Evolutionary conservation across 2,113 vertebrate species (phyloP).

Genomic region (Pyxicephalus adspersus): DNA sequence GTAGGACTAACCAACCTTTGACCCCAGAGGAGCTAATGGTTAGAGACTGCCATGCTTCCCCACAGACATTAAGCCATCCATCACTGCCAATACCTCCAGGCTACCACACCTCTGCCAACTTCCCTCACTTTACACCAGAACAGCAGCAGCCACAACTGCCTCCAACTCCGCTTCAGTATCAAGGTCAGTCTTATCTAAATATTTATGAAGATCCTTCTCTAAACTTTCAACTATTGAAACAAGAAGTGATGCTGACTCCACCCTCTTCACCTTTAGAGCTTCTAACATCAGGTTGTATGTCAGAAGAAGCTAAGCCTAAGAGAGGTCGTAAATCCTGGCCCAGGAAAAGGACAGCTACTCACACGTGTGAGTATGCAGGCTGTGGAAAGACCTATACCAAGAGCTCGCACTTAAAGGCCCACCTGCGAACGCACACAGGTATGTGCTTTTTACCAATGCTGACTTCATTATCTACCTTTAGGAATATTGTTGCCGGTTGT

Average conservation of each 20-base stretch:
- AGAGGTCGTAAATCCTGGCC: conserved; percentile 95
- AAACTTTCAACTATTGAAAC: neutral
- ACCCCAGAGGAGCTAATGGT: conserved; percentile 81
- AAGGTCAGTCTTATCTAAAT: conserved; percentile 83
- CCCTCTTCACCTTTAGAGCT: conserved; percentile 80
- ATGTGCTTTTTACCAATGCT: conserved; percentile 45
- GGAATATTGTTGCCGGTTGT: neutral
- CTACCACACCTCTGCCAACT: conserved; percentile 80
- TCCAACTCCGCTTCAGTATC: conserved; percentile 78
- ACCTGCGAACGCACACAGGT: conserved; percentile 98
- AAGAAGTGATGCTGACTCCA: conserved; percentile 61
- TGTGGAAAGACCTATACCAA: conserved; percentile 99
- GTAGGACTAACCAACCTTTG: conserved; percentile 81
- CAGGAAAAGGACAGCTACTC: conserved; percentile 92
- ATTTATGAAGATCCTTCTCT: conserved; percentile 51
- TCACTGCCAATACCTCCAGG: conserved; percentile 80
- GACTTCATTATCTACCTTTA: neutral
- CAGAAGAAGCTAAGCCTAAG: conserved; percentile 92
- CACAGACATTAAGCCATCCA: conserved; percentile 70
- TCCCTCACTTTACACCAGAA: conserved; percentile 79
- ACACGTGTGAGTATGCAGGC: conserved; percentile 93
- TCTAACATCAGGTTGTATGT: conserved; percentile 80
- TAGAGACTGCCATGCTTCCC: conserved; percentile 80
- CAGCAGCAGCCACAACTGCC: conserved; percentile 74
- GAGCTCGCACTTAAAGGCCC: conserved; percentile 97